Evolutionary conservation across 1,140 invertebrate species (phyloP).

Genomic region (Gerris buenoi): DNA sequence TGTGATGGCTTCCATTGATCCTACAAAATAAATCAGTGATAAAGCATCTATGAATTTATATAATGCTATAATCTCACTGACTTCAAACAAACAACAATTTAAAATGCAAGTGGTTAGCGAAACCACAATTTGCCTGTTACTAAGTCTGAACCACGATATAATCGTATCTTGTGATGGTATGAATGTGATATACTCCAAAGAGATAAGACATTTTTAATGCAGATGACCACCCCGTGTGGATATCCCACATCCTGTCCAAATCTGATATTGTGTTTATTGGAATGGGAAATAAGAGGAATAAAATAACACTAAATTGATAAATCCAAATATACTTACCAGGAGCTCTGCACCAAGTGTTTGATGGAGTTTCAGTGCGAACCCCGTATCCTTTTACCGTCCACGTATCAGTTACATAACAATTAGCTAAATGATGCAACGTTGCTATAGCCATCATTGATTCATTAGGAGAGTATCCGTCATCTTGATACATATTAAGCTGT

Average conservation of each 20-base stretch:
- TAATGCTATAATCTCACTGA: neutral
- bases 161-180: neutral
- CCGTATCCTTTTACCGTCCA: slow-evolving; percentile 39
- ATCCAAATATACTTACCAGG: slow-evolving; percentile 34
- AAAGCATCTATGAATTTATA: neutral
- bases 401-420: slow-evolving; percentile 35
- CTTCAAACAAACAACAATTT: neutral
- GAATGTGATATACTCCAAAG: neutral
- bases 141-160: neutral
- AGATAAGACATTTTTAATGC: too few relatives aligned
- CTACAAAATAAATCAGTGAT: slow-evolving; percentile 29
- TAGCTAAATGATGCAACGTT: slow-evolving; percentile 33
- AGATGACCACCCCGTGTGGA: too few relatives aligned
- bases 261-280: too few relatives aligned
- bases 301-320: too few relatives aligned
- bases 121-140: neutral
- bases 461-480: slow-evolving; percentile 43
- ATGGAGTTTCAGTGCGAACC: slow-evolving; percentile 42
- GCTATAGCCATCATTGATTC: slow-evolving; percentile 32
- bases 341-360: slow-evolving; percentile 42
- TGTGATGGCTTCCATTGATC: slow-evolving; percentile 43
- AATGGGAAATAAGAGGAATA: too few relatives aligned
- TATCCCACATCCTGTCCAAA: too few relatives aligned
- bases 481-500: slow-evolving; percentile 41
- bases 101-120: neutral